Percentiles rank a stretch among this genome's conserved stretches.
Conservation (phyloP, 2,888 invertebrate genomes). For the Ophraella communa region DNA sequence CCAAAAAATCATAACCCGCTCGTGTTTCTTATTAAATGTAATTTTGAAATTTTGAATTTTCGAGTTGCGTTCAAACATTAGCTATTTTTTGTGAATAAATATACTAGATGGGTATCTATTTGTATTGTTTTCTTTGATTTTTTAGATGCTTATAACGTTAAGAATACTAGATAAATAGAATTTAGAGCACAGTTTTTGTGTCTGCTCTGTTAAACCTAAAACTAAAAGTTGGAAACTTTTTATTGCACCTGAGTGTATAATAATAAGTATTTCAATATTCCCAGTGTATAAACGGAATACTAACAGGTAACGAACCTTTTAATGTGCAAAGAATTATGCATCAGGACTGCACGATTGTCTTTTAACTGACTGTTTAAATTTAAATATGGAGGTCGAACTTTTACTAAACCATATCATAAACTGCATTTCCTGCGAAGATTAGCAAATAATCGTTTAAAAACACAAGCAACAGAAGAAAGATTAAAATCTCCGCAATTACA, state of each 20-base stretch:
- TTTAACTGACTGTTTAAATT: conserved; percentile 12
- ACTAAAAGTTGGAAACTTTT: no score
- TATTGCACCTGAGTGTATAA: neutral
- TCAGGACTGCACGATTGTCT: neutral
- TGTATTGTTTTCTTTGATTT: no score
- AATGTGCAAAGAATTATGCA: neutral
- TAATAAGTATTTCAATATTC: neutral
- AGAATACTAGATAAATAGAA: no score
- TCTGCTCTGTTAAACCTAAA: no score
- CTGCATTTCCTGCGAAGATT: conserved; percentile 24
- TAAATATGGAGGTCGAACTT: conserved; percentile 12
- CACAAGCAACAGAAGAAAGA: conserved; percentile 27
- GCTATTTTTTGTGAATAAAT: no score
- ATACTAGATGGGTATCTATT: no score
- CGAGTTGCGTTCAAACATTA: no score
- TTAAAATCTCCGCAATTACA: conserved; percentile 31
- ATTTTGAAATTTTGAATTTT: no score
- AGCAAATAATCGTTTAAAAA: conserved; percentile 18
- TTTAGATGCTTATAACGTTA: no score
- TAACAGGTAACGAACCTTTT: neutral
- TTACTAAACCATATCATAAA: conserved; percentile 11
- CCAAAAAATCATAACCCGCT: no score
- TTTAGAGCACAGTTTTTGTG: no score
- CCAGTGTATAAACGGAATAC: neutral
- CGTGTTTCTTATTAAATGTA: no score